These are phyloP conservation scores for Smithornis capensis DNA, from an alignment of 2,113 vertebrate species.

Conservation along the genomic window DNA sequence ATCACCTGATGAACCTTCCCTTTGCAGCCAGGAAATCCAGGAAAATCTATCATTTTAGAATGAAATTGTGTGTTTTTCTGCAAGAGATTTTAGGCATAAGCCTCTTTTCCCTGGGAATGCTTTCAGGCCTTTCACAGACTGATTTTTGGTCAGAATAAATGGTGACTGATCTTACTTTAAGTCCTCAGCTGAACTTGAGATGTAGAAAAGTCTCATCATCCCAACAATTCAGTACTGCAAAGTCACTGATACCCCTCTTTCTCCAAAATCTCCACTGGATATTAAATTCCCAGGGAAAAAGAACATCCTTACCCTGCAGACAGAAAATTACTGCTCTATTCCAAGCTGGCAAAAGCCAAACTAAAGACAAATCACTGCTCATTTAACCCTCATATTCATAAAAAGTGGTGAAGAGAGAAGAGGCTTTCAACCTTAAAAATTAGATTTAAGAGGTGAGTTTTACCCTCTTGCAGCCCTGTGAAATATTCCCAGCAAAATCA, in stretches of 20 bases:
- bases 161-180: not conserved
- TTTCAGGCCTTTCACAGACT: not conserved
- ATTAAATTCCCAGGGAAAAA: not conserved
- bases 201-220: not conserved
- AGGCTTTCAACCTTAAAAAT: not conserved
- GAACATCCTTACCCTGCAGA: not conserved
- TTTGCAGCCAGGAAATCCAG: not conserved
- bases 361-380: not conserved
- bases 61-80: too few relatives aligned
- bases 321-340: not conserved
- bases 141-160: not conserved
- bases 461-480: not conserved
- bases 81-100: not conserved
- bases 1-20: not conserved
- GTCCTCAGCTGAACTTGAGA: not conserved
- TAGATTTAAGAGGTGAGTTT: not conserved
- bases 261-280: accelerated
- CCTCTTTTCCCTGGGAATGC: accelerated
- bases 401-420: not conserved
- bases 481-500: not conserved
- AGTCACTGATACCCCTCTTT: not conserved
- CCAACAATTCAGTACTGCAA: not conserved
- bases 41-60: not conserved
- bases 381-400: slow-evolving; percentile 5
- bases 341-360: not conserved